phyloP scores from a whole-genome alignment of 1,140 invertebrate species.

The Latrodectus geometricus region DNA sequence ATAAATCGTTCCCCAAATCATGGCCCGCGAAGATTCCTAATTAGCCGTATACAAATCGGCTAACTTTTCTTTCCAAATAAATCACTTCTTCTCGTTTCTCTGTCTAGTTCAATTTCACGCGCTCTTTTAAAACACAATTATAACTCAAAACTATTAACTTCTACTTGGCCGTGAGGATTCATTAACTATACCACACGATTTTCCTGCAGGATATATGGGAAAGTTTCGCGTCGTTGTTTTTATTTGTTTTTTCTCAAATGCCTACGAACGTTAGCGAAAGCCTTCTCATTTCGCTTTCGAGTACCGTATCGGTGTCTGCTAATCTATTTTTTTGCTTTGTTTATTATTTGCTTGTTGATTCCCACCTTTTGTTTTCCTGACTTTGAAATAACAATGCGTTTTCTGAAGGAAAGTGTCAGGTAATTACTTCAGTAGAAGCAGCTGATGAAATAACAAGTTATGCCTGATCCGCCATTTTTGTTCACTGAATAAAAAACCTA shows the following conservation, averaged over 20 bases:
- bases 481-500: neutral
- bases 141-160: constrained; percentile 59
- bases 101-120: constrained; percentile 28
- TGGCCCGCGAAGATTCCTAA: constrained; percentile 34
- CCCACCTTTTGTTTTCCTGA: constrained; percentile 57
- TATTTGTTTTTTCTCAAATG: neutral
- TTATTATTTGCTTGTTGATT: constrained; percentile 43
- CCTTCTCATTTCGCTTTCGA: neutral
- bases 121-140: constrained; percentile 60
- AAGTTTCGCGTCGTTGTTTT: neutral
- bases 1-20: constrained; percentile 46
- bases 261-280: constrained; percentile 8
- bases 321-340: constrained; percentile 31
- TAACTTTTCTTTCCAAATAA: constrained; percentile 55
- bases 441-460: neutral
- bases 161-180: constrained; percentile 26
- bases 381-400: constrained; percentile 59
- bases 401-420: constrained; percentile 57
- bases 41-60: constrained; percentile 52
- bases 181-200: constrained; percentile 58
- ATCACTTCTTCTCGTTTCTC: constrained; percentile 20
- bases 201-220: neutral
- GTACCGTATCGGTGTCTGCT: constrained; percentile 53
- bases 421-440: constrained; percentile 41
- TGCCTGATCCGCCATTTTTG: constrained; percentile 27